Evolutionary conservation across 2,888 invertebrate species (phyloP).

Genomic region (Bellardia pandia): DNA sequence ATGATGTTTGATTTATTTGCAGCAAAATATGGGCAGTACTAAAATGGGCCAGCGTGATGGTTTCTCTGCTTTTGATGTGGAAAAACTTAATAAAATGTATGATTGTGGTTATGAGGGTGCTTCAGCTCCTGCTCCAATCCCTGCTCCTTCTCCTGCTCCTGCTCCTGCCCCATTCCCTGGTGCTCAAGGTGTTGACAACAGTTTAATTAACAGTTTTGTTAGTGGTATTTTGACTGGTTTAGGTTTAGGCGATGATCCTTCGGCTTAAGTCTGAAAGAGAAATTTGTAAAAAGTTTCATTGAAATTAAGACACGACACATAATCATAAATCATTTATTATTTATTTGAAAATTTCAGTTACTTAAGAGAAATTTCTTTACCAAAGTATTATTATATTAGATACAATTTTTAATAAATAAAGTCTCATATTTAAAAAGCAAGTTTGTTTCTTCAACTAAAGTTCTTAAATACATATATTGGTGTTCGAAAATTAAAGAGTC

Average conservation of each 20-base stretch:
- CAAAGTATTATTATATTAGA: slow-evolving; percentile 11
- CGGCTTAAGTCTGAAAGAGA: slow-evolving; percentile 10
- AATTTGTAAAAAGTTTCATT: background rate
- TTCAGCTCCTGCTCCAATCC: slow-evolving; percentile 34
- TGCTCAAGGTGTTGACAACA: slow-evolving; percentile 74
- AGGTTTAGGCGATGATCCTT: slow-evolving; percentile 76
- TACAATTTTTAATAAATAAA: background rate
- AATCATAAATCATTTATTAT: background rate
- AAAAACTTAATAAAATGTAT: slow-evolving; percentile 91
- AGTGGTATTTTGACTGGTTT: slow-evolving; percentile 81
- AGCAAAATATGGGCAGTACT: slow-evolving; percentile 80
- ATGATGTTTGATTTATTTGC: slow-evolving; percentile 11
- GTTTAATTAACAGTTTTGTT: slow-evolving; percentile 79
- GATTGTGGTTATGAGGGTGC: slow-evolving; percentile 84
- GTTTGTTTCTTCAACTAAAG: too few relatives aligned
- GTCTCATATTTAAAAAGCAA: slow-evolving; percentile 5
- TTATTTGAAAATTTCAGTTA: background rate
- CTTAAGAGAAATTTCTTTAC: background rate
- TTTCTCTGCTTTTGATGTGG: slow-evolving; percentile 89
- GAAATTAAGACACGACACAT: background rate
- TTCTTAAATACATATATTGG: too few relatives aligned
- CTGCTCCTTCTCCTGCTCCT: slow-evolving; percentile 33
- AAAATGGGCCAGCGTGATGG: slow-evolving; percentile 90
- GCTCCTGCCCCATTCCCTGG: slow-evolving; percentile 54
- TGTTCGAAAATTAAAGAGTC: too few relatives aligned